These are phyloP conservation scores for Cephus rjabovi DNA, from an alignment of 2,888 invertebrate species.

Conservation along the genomic window DNA sequence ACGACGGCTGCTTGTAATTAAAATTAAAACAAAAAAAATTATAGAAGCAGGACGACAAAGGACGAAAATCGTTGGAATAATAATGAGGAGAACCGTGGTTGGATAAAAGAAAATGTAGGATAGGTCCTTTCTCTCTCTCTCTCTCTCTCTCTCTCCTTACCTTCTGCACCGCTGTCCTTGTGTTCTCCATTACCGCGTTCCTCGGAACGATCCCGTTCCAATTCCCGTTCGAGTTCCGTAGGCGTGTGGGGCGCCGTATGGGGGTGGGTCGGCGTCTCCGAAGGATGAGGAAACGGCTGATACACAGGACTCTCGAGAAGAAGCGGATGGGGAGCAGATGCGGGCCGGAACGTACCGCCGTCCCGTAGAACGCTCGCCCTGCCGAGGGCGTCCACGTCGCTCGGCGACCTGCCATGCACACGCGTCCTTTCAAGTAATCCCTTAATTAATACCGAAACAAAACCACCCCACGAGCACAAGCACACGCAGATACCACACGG, in stretches of 20 bases:
- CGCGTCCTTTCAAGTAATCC: not conserved
- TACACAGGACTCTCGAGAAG: slow-evolving; percentile 68
- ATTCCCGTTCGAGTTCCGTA: slow-evolving; percentile 61
- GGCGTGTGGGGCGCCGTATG: slow-evolving; percentile 60
- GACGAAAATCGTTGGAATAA: not conserved
- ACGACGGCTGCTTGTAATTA: not conserved
- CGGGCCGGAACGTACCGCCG: slow-evolving; percentile 69
- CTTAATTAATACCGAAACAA: not conserved
- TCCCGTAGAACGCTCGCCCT: slow-evolving; percentile 78
- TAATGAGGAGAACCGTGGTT: not conserved
- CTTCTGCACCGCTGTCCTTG: slow-evolving; percentile 63
- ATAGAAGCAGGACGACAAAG: not conserved
- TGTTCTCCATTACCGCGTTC: slow-evolving; percentile 57
- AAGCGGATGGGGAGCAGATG: slow-evolving; percentile 71
- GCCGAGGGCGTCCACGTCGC: slow-evolving; percentile 60
- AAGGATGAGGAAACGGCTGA: slow-evolving; percentile 55
- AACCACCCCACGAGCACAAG: not conserved
- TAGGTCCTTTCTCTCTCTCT: not conserved
- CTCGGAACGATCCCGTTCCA: slow-evolving; percentile 59
- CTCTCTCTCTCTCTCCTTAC: slow-evolving; percentile 32
- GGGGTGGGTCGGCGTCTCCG: slow-evolving; percentile 55
- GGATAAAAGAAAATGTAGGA: not conserved
- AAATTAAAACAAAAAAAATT: not conserved
- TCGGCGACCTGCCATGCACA: slow-evolving; percentile 52
- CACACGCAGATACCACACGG: not conserved